Evolutionary conservation across 1,140 invertebrate species (phyloP).

Genomic region (Coboldia fuscipes): DNA sequence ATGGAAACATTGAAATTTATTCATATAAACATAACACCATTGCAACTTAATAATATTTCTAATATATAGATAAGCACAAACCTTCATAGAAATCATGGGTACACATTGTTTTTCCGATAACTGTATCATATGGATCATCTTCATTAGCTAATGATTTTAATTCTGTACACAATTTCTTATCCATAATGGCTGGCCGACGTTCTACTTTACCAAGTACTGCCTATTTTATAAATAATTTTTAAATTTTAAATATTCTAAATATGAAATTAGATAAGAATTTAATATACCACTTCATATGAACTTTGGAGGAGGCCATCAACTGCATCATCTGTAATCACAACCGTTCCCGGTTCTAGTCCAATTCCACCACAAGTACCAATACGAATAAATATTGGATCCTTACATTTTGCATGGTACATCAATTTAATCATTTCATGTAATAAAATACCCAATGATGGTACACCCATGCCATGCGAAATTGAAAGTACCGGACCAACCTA

Average conservation of each 20-base stretch:
- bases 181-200: constrained; percentile 58
- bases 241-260: neutral
- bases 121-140: constrained; percentile 66
- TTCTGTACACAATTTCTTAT: constrained; percentile 56
- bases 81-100: constrained; percentile 97
- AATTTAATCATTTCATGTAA: constrained; percentile 86
- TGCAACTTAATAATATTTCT: neutral
- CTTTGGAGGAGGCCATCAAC: constrained; percentile 60
- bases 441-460: constrained; percentile 76
- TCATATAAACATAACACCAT: neutral
- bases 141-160: constrained; percentile 44
- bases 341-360: constrained; percentile 68
- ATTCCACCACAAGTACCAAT: constrained; percentile 88
- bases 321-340: constrained; percentile 71
- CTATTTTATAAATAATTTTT: constrained; percentile 26
- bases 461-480: constrained; percentile 78
- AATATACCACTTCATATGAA: constrained; percentile 38
- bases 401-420: constrained; percentile 74
- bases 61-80: constrained; percentile 11
- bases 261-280: neutral
- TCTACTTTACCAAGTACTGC: constrained; percentile 73
- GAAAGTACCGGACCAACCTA: constrained; percentile 17
- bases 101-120: constrained; percentile 84
- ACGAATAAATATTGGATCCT: constrained; percentile 75
- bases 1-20: neutral